phyloP scores from a whole-genome alignment of 2,113 vertebrate genomes.

The Carollia perspicillata region DNA sequence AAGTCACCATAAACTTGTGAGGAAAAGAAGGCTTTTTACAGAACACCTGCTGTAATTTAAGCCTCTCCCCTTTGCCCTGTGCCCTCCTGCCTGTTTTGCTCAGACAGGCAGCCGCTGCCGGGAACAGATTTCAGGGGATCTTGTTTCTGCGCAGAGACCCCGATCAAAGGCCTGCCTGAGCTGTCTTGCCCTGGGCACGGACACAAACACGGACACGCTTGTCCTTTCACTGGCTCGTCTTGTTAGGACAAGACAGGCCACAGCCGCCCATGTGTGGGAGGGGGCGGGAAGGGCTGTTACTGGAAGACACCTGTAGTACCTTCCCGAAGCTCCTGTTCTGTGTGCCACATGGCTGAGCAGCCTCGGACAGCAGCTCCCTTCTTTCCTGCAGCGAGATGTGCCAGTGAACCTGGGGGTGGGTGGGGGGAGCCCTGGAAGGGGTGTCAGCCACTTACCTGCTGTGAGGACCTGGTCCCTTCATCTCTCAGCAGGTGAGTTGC shows the following conservation, averaged over 20 bases:
- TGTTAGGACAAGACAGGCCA: not conserved
- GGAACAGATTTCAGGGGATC: not conserved
- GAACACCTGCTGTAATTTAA: slow-evolving; percentile 26
- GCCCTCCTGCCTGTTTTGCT: not conserved
- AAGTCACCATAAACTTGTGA: not conserved
- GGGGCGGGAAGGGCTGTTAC: not conserved
- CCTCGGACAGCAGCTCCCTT: not conserved
- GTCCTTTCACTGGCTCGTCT: not conserved
- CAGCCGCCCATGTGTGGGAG: not conserved
- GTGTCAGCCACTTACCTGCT: not conserved
- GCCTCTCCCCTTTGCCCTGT: not conserved
- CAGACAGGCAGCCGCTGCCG: not conserved
- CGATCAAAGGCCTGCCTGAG: not conserved
- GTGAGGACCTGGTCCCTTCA: not conserved
- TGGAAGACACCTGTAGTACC: rapidly evolving
- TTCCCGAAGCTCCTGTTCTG: not conserved
- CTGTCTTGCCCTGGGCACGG: not conserved
- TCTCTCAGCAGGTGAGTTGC: not conserved
- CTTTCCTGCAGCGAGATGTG: not conserved
- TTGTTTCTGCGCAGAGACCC: not conserved
- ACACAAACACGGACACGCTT: not conserved
- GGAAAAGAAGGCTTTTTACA: slow-evolving; percentile 26
- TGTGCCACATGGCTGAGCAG: not conserved
- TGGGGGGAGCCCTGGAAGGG: not conserved
- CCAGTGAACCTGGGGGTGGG: too few species aligned